Evolutionary conservation across 2,888 invertebrate species (phyloP).

Genomic region (Apamea sordens): DNA sequence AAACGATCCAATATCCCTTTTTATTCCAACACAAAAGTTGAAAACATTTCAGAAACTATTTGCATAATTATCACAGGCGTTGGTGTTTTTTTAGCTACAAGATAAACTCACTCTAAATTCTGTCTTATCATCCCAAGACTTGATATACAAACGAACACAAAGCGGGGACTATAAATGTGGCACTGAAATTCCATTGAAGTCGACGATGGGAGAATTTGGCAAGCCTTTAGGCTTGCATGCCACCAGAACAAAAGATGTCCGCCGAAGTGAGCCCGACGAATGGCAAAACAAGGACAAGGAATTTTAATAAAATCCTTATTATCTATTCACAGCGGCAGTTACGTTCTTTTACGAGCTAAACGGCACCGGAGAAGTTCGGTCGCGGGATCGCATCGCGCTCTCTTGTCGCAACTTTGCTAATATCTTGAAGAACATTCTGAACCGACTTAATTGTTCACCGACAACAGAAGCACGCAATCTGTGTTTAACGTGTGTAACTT

Average conservation of each 20-base stretch:
- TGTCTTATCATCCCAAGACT: constrained; percentile 70
- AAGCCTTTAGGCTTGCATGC: constrained; percentile 80
- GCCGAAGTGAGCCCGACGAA: constrained; percentile 76
- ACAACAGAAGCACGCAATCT: constrained; percentile 71
- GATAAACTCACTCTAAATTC: constrained; percentile 68
- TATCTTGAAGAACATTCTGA: constrained; percentile 80
- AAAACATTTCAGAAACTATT: constrained; percentile 39
- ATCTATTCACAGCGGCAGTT: constrained; percentile 88
- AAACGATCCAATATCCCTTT: constrained; percentile 29
- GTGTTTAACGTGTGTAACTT: constrained; percentile 65
- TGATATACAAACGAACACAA: constrained; percentile 76
- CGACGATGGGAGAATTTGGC: constrained; percentile 76
- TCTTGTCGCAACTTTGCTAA: constrained; percentile 81
- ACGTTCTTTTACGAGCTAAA: constrained; percentile 86
- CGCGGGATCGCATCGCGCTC: constrained; percentile 76
- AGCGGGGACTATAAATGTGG: constrained; percentile 75
- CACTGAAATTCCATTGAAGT: constrained; percentile 81
- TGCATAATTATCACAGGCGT: constrained; percentile 48
- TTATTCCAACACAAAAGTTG: constrained; percentile 26
- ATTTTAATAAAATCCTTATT: constrained; percentile 90
- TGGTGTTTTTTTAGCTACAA: constrained; percentile 58
- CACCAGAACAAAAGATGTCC: constrained; percentile 82
- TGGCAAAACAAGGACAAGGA: constrained; percentile 87
- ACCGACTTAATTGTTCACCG: constrained; percentile 77
- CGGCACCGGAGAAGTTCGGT: constrained; percentile 79